A percentile compares a stretch with the other conserved stretches of the same genome.
phyloP scores from a whole-genome alignment of 1,140 invertebrate genomes.

The Penaeus indicus region DNA sequence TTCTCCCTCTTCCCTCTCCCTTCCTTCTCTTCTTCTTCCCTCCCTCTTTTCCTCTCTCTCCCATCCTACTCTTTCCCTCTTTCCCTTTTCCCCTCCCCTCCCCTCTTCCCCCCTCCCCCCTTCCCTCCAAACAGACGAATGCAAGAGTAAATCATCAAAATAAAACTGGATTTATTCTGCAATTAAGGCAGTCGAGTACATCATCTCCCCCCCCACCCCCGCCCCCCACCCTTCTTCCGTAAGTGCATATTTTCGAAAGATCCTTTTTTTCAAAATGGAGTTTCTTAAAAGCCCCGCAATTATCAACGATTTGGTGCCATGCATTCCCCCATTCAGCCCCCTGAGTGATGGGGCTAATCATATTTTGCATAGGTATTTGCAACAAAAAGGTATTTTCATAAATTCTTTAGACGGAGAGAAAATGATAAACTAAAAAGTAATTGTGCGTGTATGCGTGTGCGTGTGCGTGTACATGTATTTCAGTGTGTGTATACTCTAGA shows the following conservation, averaged over 20 bases:
- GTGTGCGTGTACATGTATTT: neutral
- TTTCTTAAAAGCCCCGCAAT: too few species aligned
- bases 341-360: too few species aligned
- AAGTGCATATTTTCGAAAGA: too few species aligned
- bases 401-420: neutral
- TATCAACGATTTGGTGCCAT: too few species aligned
- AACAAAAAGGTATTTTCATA: neutral
- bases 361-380: neutral
- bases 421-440: neutral
- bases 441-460: conserved; percentile 26
- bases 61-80: neutral
- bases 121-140: neutral
- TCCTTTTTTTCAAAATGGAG: too few species aligned
- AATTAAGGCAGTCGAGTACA: too few species aligned
- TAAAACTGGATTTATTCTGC: neutral
- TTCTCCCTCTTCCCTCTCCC: neutral
- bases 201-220: too few species aligned
- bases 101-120: neutral
- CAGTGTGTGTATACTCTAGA: too few species aligned
- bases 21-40: too few species aligned
- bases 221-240: too few species aligned
- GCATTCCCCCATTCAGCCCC: too few species aligned
- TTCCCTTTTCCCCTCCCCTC: neutral
- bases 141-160: conserved; percentile 20
- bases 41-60: too few species aligned